A percentile compares a stretch with the other conserved stretches of the same genome.
These are phyloP conservation scores for Drosophila setosimentum DNA, from an alignment of 2,888 invertebrate species.

Conservation along the genomic window DNA sequence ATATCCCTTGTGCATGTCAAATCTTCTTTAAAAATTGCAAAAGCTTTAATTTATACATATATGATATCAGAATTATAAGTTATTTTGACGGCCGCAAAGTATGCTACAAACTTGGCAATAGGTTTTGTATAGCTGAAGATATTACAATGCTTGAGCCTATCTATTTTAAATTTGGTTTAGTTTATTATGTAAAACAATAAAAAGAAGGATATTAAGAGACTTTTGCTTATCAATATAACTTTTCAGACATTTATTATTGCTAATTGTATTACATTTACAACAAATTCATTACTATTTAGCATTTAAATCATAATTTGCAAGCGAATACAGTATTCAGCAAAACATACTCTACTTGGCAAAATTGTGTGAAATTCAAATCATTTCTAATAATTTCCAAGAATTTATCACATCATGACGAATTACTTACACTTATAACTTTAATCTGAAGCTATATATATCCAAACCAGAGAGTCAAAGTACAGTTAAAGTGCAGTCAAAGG, in stretches of 20 bases:
- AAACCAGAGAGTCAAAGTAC: no score
- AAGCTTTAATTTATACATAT: not conserved
- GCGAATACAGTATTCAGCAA: no score
- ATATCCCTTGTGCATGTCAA: not conserved
- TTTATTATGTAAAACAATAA: not conserved
- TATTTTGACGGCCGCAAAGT: not conserved
- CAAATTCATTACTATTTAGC: no score
- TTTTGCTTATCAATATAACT: not conserved
- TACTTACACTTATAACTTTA: not conserved
- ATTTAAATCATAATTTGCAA: no score
- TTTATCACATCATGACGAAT: not conserved
- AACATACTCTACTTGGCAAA: no score
- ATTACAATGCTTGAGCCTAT: not conserved
- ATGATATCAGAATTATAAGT: not conserved
- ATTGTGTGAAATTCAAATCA: no score
- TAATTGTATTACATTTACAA: no score
- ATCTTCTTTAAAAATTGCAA: not conserved
- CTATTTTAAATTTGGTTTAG: not conserved
- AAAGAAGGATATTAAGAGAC: not conserved
- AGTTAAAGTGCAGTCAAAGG: no score
- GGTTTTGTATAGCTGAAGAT: not conserved
- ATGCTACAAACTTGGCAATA: slow-evolving; percentile 2
- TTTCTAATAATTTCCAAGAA: no score
- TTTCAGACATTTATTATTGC: not conserved
- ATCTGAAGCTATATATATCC: no score